phyloP scores from a whole-genome alignment of 2,797 vertebrate genomes.

The Hapalemur alaotrensis region DNA sequence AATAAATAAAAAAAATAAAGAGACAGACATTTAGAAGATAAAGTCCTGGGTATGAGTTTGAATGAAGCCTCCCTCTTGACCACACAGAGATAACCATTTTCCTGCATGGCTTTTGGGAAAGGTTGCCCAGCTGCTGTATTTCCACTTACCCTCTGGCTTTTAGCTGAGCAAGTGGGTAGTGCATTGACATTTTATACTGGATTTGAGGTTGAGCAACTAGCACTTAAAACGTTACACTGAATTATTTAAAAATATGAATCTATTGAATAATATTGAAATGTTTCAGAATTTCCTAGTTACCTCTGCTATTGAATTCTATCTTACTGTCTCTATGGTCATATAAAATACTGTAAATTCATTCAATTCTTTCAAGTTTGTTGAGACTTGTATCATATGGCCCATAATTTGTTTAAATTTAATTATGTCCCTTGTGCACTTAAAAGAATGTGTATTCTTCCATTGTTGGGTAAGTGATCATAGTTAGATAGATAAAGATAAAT shows the following conservation, averaged over 20 bases:
- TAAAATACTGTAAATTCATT: not conserved
- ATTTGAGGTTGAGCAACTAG: not conserved
- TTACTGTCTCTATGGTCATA: not conserved
- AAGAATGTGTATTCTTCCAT: not conserved
- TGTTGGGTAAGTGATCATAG: not conserved
- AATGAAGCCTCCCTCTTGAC: not conserved
- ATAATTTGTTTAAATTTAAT: not conserved
- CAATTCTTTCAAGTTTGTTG: not conserved
- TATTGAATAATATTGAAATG: not conserved
- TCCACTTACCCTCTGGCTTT: not conserved
- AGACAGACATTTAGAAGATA: not conserved
- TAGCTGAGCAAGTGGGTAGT: not conserved
- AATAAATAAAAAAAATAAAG: not conserved
- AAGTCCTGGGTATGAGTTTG: not conserved
- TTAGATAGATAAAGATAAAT: rapidly evolving
- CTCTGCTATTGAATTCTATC: not conserved
- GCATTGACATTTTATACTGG: rapidly evolving
- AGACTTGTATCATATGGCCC: not conserved
- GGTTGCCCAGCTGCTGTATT: rapidly evolving
- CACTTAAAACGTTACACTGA: not conserved
- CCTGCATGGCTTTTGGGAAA: not conserved
- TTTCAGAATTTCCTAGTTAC: not conserved
- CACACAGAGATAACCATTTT: not conserved
- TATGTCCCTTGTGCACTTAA: not conserved
- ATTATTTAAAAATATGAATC: not conserved